Base-by-base conservation (phyloP, 1,140 invertebrate species). In the Arctopsyche grandis region DNA sequence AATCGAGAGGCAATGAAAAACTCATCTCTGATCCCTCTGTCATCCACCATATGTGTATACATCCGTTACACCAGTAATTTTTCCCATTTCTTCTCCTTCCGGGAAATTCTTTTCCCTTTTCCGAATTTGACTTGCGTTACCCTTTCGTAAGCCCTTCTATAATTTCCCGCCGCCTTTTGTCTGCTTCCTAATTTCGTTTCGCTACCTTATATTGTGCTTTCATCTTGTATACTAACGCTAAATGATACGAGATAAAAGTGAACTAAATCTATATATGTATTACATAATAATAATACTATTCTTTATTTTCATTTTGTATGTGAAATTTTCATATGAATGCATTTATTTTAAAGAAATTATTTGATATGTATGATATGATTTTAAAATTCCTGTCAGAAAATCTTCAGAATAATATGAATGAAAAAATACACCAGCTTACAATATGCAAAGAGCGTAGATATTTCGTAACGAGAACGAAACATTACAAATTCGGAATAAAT, bases 151-250 rank as follows among this genome's bases (percentile, higher is more conserved):
- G 24, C 12, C 63, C 26, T 66, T 66, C 63, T 22, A 66, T 66
- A 66, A 66, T 66, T 66, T 66, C 5, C 14, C 24, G 5, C 22
- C 22, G 63, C 63, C 63, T 26, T 66, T 66, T 66, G 63, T 66
- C 3, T 22, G 63, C 24, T 14, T 66, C 63, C 63, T 66, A 66
- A 66, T 66, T 66, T 52, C 16, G 63, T 66, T 19, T 66, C 24
- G 22, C 14, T 66, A 12, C 48, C 3, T 66, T 29, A 66, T 66
- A 66, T 29, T 22, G 63, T 66, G 12, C 58, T 22, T 60, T 60
- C 21, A 60, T 52, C 48, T 5, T 12, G 29, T 38, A 38, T 38
- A 38, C 1, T 4, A 38, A 38, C 29, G 29, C 29, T 38, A 38
- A 38, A 38, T 38, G 29, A 4, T 38, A 38, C 29, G 29, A 1